Percentiles rank a stretch among this genome's conserved stretches.
Evolutionary conservation across 2,113 vertebrate genomes (phyloP).

Genomic region (Perca fluviatilis): DNA sequence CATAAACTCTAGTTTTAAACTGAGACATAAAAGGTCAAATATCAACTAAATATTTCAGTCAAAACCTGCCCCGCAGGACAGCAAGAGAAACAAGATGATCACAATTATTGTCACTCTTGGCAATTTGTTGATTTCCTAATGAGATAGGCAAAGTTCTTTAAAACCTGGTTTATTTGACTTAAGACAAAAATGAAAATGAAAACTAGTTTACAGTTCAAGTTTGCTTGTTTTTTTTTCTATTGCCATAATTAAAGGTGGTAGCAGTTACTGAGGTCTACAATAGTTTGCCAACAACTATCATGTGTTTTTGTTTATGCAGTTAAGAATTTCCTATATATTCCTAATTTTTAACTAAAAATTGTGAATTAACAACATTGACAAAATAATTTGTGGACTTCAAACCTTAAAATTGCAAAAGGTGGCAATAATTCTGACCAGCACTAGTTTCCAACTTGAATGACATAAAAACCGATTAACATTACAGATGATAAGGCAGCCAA

Average conservation of each 20-base stretch:
- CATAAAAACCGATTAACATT: constrained; percentile 63
- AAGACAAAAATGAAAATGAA: constrained; percentile 1
- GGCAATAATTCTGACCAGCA: constrained; percentile 59
- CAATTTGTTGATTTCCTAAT: constrained; percentile 30
- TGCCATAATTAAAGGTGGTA: background rate
- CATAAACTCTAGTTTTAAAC: constrained; percentile 44
- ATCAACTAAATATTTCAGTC: constrained; percentile 55
- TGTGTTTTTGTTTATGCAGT: constrained; percentile 3
- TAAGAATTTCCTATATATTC: background rate
- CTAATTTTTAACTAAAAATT: background rate
- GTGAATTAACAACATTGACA: constrained; percentile 29
- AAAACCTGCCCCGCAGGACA: constrained; percentile 14
- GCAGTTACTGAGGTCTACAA: constrained; percentile 39
- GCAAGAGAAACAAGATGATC: constrained; percentile 40
- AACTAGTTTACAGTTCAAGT: constrained; percentile 6
- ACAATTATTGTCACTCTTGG: constrained; percentile 43
- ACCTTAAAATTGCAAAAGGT: constrained; percentile 39
- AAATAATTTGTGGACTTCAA: background rate
- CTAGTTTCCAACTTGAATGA: constrained; percentile 35
- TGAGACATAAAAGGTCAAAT: constrained; percentile 44
- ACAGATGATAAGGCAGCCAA: constrained; percentile 79
- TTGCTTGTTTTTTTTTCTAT: constrained; percentile 19
- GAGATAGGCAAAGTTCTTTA: constrained; percentile 9
- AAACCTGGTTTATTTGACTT: constrained; percentile 3
- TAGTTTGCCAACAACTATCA: constrained; percentile 41